These are phyloP conservation scores for Pollenia griseotomentosa DNA, from an alignment of 2,888 invertebrate species.

Conservation along the genomic window DNA sequence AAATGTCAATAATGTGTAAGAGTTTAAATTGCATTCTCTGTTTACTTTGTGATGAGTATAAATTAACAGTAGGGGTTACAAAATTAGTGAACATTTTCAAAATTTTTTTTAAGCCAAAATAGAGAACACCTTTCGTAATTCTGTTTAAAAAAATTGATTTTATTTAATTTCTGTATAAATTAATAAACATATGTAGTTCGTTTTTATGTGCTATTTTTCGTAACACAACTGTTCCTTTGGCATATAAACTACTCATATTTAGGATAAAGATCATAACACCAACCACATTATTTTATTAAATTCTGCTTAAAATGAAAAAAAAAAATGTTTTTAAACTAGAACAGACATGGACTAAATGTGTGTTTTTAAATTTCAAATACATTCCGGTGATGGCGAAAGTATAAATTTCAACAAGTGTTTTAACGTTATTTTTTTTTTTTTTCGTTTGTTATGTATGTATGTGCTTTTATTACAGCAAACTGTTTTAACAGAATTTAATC, in stretches of 20 bases:
- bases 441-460: neutral
- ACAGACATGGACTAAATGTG: slow-evolving; percentile 23
- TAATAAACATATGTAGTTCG: no score
- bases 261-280: slow-evolving; percentile 23
- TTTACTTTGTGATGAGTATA: slow-evolving; percentile 12
- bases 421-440: slow-evolving; percentile 18
- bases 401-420: slow-evolving; percentile 63
- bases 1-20: slow-evolving; percentile 53
- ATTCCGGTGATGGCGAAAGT: slow-evolving; percentile 38
- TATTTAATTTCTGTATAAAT: no score
- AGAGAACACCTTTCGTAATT: no score
- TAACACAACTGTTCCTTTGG: neutral
- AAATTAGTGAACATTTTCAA: neutral
- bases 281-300: slow-evolving; percentile 1
- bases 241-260: neutral
- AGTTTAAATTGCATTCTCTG: slow-evolving; percentile 45
- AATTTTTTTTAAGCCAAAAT: no score
- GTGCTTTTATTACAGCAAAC: slow-evolving; percentile 24
- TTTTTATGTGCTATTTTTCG: neutral
- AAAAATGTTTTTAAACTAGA: slow-evolving; percentile 43
- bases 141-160: no score
- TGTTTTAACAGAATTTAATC: slow-evolving; percentile 34
- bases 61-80: neutral
- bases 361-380: slow-evolving; percentile 25
- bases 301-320: slow-evolving; percentile 7